Evolutionary conservation across 2,113 vertebrate genomes (phyloP).

Genomic region (Notarius quadriscutis): DNA sequence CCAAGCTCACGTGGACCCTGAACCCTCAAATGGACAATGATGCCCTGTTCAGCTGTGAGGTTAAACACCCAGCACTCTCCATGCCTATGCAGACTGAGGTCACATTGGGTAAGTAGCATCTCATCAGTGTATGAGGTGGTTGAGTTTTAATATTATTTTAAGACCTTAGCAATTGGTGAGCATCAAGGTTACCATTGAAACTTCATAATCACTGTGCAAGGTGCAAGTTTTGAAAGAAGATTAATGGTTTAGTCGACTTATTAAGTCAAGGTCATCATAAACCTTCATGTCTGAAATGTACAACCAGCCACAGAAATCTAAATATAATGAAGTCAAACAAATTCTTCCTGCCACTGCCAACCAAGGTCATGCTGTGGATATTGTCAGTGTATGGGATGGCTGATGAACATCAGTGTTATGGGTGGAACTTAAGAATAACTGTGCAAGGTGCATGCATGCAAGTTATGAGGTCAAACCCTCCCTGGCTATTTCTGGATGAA

Average conservation of each 20-base stretch:
- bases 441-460: background rate
- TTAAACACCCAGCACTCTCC: conserved; percentile 93
- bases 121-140: background rate
- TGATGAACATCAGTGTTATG: background rate
- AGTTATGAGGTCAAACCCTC: background rate
- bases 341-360: background rate
- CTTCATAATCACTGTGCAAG: background rate
- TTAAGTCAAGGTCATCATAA: background rate
- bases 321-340: conserved; percentile 6
- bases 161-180: background rate
- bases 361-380: background rate
- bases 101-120: conserved; percentile 81
- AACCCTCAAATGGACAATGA: conserved; percentile 96
- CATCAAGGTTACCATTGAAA: background rate
- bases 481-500: background rate
- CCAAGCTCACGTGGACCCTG: conserved; percentile 93
- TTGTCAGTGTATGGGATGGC: background rate
- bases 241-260: background rate
- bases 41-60: conserved; percentile 97
- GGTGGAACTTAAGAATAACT: background rate
- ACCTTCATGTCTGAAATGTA: background rate
- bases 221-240: background rate
- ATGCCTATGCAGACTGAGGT: conserved; percentile 98
- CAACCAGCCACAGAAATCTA: no score
- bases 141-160: background rate